Conservation (phyloP, 2,797 vertebrate species). For the Mus caroli region DNA sequence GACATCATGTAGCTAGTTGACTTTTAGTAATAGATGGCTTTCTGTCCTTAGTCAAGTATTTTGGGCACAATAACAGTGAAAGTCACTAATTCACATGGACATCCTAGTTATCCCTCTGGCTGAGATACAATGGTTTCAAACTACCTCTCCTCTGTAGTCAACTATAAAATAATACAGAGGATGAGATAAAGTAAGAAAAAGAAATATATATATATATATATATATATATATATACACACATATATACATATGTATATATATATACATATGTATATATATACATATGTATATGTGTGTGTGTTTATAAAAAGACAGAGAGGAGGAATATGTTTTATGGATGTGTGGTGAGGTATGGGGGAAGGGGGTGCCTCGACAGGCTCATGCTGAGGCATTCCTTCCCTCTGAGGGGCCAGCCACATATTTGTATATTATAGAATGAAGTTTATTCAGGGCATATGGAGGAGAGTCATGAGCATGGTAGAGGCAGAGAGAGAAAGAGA, state of each 20-base stretch:
- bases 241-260: not conserved
- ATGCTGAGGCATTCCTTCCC: too few species aligned
- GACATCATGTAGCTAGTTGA: not conserved
- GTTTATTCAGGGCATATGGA: too few species aligned
- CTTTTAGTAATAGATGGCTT: not conserved
- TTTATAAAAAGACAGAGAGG: too few species aligned
- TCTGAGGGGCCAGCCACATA: too few species aligned
- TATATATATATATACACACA: not conserved
- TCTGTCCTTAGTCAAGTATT: not conserved
- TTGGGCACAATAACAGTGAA: not conserved
- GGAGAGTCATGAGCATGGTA: too few species aligned
- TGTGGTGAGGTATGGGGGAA: too few species aligned
- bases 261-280: not conserved
- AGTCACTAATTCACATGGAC: not conserved
- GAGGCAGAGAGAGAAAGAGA: too few species aligned
- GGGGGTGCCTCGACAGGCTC: too few species aligned
- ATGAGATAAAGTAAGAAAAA: not conserved
- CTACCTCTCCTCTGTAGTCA: not conserved
- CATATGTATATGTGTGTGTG: too few species aligned
- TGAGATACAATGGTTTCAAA: not conserved
- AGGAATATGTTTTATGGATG: too few species aligned
- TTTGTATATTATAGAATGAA: too few species aligned
- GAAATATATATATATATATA: not conserved
- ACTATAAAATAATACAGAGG: conserved; percentile 31
- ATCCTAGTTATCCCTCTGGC: not conserved